Percentiles rank a stretch among this genome's conserved stretches.
Conservation (phyloP, 2,888 invertebrate genomes). For the Resseliella maxima region DNA sequence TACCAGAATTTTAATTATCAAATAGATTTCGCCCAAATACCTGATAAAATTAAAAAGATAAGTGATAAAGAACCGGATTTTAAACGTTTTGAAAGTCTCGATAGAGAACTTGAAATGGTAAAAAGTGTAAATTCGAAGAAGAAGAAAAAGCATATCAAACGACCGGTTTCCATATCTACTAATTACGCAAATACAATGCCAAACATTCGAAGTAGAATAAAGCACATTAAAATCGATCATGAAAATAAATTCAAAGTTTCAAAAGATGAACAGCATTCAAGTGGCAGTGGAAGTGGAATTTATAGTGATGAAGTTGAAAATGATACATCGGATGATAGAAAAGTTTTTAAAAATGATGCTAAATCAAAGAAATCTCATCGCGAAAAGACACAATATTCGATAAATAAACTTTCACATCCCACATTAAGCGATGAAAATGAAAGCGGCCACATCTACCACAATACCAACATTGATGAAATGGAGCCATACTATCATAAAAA, state of each 20-base stretch:
- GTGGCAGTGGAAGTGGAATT: background rate
- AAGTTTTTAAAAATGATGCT: background rate
- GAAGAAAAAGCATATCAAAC: background rate
- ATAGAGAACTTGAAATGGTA: background rate
- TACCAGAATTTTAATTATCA: slow-evolving; percentile 15
- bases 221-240: background rate
- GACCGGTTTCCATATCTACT: background rate
- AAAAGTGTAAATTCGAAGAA: slow-evolving; percentile 14
- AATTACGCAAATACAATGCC: slow-evolving; percentile 49
- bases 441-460: background rate
- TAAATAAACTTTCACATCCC: slow-evolving; percentile 5
- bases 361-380: slow-evolving; percentile 6
- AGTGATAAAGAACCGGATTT: slow-evolving; percentile 37
- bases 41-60: background rate
- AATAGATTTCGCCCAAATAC: background rate
- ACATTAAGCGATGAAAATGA: slow-evolving; percentile 27
- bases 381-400: background rate
- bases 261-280: background rate
- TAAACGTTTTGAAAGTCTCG: background rate
- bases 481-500: background rate
- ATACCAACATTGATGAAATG: background rate
- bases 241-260: slow-evolving; percentile 16
- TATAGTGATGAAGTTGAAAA: background rate
- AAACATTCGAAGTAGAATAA: slow-evolving; percentile 14
- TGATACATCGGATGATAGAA: background rate